phyloP scores from a whole-genome alignment of 1,140 invertebrate species.

The Melitaea cinxia region DNA sequence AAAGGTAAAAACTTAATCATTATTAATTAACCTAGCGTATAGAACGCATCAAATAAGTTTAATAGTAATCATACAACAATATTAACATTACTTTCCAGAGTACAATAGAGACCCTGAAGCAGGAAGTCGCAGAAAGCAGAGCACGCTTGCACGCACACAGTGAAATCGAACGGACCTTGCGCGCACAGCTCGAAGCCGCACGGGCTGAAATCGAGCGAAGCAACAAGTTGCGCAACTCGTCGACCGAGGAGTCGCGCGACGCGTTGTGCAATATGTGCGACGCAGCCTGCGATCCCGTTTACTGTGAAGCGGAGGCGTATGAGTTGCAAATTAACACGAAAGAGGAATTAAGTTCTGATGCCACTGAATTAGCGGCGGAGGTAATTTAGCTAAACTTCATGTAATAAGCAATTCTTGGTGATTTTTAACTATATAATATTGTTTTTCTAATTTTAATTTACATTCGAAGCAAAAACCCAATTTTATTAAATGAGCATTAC shows the following conservation, averaged over 20 bases:
- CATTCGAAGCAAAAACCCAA: too few relatives aligned
- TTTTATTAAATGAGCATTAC: too few relatives aligned
- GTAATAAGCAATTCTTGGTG: too few relatives aligned
- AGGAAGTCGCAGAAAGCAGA: constrained; percentile 74
- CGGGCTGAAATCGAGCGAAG: constrained; percentile 55
- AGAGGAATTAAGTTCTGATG: constrained; percentile 70
- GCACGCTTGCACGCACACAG: constrained; percentile 66
- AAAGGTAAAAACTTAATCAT: constrained; percentile 70
- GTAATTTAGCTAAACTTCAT: constrained; percentile 39
- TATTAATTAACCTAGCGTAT: too few relatives aligned
- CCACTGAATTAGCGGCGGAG: constrained; percentile 74
- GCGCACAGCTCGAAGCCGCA: constrained; percentile 70
- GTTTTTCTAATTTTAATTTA: too few relatives aligned
- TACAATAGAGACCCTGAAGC: constrained; percentile 73
- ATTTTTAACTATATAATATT: too few relatives aligned
- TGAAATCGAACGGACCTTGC: constrained; percentile 70
- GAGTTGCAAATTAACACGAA: constrained; percentile 59
- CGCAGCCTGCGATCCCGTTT: constrained; percentile 69
- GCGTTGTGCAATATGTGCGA: constrained; percentile 49
- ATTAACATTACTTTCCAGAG: constrained; percentile 49
- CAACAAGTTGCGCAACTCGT: constrained; percentile 36
- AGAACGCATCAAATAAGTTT: too few relatives aligned
- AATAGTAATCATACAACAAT: constrained; percentile 8
- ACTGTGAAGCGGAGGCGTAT: constrained; percentile 60
- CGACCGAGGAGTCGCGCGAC: constrained; percentile 32